A percentile compares a stretch with the other conserved stretches of the same genome.
phyloP scores from a whole-genome alignment of 2,797 vertebrate genomes.

The Parambassis ranga region DNA sequence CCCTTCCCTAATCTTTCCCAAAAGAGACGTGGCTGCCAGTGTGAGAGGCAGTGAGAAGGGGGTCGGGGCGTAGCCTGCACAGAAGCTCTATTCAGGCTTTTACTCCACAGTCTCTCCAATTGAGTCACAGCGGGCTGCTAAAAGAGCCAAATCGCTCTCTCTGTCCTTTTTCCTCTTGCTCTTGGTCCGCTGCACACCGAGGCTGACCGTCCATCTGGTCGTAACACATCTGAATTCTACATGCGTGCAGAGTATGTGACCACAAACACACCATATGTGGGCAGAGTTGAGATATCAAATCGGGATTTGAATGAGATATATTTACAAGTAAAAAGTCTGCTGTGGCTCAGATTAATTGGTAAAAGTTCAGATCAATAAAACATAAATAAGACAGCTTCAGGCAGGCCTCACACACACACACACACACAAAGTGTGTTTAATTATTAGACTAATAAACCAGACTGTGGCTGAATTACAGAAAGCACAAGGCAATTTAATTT shows the following conservation, averaged over 20 bases:
- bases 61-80: conserved; percentile 58
- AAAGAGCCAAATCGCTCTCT: conserved; percentile 64
- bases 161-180: conserved; percentile 15
- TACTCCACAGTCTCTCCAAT: conserved; percentile 56
- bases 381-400: conserved; percentile 9
- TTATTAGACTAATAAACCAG: conserved; percentile 27
- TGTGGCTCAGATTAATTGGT: conserved; percentile 6
- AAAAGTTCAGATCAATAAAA: conserved; percentile 41
- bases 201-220: conserved; percentile 51
- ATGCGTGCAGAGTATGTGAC: conserved; percentile 27
- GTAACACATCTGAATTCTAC: conserved; percentile 43
- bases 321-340: not conserved
- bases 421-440: conserved; percentile 23
- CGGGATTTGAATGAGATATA: not conserved
- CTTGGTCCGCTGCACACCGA: conserved; percentile 24
- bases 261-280: conserved; percentile 11
- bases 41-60: conserved; percentile 29
- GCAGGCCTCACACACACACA: conserved; percentile 1
- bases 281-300: not conserved
- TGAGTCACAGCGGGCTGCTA: conserved; percentile 66
- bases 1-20: conserved; percentile 19
- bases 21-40: conserved; percentile 50
- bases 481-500: conserved; percentile 15
- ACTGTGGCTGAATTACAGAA: conserved; percentile 13
- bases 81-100: conserved; percentile 77